A percentile compares a stretch with the other conserved stretches of the same genome.
phyloP scores from a whole-genome alignment of 2,113 vertebrate species.

The Motacilla tschutschensis region DNA sequence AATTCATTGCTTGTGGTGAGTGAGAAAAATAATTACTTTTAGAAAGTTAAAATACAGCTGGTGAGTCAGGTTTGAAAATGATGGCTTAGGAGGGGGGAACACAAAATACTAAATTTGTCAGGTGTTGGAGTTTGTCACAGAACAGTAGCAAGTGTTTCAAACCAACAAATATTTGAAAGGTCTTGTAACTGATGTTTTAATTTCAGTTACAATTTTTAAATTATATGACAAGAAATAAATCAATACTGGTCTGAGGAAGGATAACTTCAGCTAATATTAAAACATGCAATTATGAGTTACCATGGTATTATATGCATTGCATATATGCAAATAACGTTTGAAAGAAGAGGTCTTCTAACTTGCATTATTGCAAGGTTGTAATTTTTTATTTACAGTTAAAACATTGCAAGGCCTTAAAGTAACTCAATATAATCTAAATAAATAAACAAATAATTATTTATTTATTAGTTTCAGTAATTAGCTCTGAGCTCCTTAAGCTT shows the following conservation, averaged over 20 bases:
- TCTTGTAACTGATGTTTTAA: neutral
- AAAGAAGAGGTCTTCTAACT: neutral
- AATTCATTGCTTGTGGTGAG: neutral
- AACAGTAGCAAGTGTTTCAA: neutral
- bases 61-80: neutral
- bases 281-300: neutral
- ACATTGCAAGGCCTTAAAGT: neutral
- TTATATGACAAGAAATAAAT: neutral
- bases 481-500: neutral
- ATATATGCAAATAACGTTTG: neutral
- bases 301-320: neutral
- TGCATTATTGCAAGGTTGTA: neutral
- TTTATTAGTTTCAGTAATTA: neutral
- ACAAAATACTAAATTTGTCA: neutral
- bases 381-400: neutral
- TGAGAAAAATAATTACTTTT: neutral
- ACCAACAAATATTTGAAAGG: neutral
- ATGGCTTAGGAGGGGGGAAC: neutral
- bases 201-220: neutral
- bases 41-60: neutral
- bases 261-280: neutral
- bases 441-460: neutral
- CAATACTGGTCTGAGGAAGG: neutral
- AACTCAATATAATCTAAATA: neutral
- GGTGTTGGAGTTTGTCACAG: neutral